Evolutionary conservation across 2,797 vertebrate genomes (phyloP).

Genomic region (Sebastes oblongus): DNA sequence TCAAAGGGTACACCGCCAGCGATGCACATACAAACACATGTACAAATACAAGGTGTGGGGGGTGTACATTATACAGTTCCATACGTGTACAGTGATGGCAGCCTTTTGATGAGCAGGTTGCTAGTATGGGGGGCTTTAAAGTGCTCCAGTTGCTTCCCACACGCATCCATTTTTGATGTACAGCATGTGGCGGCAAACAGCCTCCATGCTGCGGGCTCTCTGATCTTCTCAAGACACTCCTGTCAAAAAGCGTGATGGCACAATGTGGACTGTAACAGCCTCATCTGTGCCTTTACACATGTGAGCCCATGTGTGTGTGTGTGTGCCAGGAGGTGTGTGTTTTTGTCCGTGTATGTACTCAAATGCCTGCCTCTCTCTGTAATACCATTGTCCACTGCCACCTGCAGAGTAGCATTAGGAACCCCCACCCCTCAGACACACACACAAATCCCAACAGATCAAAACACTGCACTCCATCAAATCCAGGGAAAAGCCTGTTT

Average conservation of each 20-base stretch:
- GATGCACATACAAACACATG: slow-evolving; percentile 16
- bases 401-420: slow-evolving; percentile 66
- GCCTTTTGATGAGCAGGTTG: slow-evolving; percentile 61
- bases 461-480: slow-evolving; percentile 73
- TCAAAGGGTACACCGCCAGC: slow-evolving; percentile 35
- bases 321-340: background rate
- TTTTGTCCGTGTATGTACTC: background rate
- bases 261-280: background rate
- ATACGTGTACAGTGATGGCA: slow-evolving; percentile 51
- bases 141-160: slow-evolving; percentile 56
- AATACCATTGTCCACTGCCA: slow-evolving; percentile 67
- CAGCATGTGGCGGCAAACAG: slow-evolving; percentile 54
- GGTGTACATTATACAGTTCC: slow-evolving; percentile 37
- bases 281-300: slow-evolving; percentile 31
- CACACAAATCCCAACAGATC: slow-evolving; percentile 68
- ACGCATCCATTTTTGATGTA: slow-evolving; percentile 68
- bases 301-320: background rate
- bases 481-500: slow-evolving; percentile 76
- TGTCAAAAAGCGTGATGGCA: slow-evolving; percentile 48
- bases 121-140: slow-evolving; percentile 51
- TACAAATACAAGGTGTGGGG: slow-evolving; percentile 38
- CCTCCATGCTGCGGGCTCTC: slow-evolving; percentile 38
- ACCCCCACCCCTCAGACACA: background rate
- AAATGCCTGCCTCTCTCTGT: slow-evolving; percentile 37
- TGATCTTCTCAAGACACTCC: slow-evolving; percentile 56